Base-by-base conservation (phyloP, 2,797 vertebrate genomes). In the Eulemur mongoz region DNA sequence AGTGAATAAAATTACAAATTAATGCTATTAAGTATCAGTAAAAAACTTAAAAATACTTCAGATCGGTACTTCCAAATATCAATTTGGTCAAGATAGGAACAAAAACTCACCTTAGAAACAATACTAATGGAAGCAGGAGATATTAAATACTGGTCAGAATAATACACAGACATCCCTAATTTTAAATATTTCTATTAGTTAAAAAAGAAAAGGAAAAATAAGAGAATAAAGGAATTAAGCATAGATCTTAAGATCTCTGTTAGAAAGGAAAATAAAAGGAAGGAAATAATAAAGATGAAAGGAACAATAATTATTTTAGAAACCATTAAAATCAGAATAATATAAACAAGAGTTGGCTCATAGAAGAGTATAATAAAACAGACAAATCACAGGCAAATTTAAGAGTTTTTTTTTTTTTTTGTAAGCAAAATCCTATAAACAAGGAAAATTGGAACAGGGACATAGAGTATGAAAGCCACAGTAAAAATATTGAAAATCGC, bases 281-380 rank as follows among this genome's bases (percentile, higher is more conserved):
- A 96, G 81, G 59, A 94, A 95, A 97, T 54, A 89, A 69, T 91
- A 94, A 90, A 97, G 94, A 97, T 96, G 52, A 98, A 95, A 91
- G 89, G 22, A 80, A 14, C 5, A 78, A 70, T 84, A 89, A 93
- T 94, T 86, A 91, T 32, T 93, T 90, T 67, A 79, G 52, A 94
- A 96, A 89, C 50, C 43, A 88, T 75, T 93, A 95, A 96, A 90
- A 91, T 70, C 50, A 89, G 38, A 92, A 88, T 40, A 90, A 85
- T 79, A 35, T 94, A 91, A 95, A 94, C 87, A 95, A 96, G 65
- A 89, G 35, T 67, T 93, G 96, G 78, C 59, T 72, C 75, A 69
- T 14, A 86, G 63, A 76, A 75, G 45, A 80, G 13, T 75, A 30
- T 72, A 91, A 95, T 95, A 96, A 98, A 97, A 96, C 2, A 83